A percentile compares a stretch with the other conserved stretches of the same genome.
Evolutionary conservation across 2,113 vertebrate species (phyloP).

Genomic region (Athene cunicularia): DNA sequence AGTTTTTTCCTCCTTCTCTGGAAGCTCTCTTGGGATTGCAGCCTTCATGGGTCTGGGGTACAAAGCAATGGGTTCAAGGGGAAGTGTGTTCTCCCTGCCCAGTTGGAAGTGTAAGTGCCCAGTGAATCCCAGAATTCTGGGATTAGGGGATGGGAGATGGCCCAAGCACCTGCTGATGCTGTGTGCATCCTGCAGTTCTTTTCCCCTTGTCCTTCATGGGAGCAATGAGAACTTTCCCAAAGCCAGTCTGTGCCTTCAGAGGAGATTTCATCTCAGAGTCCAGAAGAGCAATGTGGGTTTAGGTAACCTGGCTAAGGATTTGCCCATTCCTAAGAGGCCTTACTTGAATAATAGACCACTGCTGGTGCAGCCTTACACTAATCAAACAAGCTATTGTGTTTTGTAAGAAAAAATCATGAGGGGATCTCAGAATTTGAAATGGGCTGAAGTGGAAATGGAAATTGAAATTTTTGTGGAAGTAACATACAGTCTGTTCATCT

Average conservation of each 20-base stretch:
- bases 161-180: not conserved
- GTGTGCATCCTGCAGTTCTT: not conserved
- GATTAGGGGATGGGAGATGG: not conserved
- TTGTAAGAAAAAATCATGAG: rapidly evolving
- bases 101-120: not conserved
- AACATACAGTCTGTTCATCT: not conserved
- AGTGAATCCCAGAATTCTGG: not conserved
- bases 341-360: not conserved
- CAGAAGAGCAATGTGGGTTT: not conserved
- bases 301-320: not conserved
- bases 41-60: rapidly evolving
- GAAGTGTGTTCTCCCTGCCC: not conserved
- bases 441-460: not conserved
- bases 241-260: not conserved
- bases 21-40: not conserved
- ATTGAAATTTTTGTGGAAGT: not conserved
- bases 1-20: not conserved
- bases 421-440: not conserved
- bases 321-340: not conserved
- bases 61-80: not conserved
- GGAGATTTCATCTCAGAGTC: not conserved
- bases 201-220: not conserved
- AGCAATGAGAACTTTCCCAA: not conserved
- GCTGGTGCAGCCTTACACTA: not conserved
- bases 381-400: not conserved